These are phyloP conservation scores for Hydrochoerus hydrochaeris DNA, from an alignment of 2,113 vertebrate species.

Conservation along the genomic window DNA sequence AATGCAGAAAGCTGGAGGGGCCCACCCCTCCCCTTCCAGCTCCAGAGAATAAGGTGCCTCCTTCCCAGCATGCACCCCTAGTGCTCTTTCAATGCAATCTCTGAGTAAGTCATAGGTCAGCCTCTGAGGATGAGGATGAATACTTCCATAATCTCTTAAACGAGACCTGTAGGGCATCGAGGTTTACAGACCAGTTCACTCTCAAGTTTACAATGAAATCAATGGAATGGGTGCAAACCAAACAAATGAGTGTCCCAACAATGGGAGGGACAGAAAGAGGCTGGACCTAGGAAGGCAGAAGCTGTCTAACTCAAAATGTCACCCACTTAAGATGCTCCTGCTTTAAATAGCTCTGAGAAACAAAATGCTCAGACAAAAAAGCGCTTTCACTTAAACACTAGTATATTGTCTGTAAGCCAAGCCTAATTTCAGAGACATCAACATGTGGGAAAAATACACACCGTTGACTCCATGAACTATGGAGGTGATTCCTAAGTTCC, in stretches of 20 bases:
- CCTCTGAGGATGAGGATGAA: not conserved
- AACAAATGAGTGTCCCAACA: not conserved
- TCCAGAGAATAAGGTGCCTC: rapidly evolving
- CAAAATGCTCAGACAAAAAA: not conserved
- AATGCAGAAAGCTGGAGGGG: not conserved
- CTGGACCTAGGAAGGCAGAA: not conserved
- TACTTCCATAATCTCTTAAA: not conserved
- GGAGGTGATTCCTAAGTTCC: not conserved
- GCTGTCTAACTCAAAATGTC: not conserved
- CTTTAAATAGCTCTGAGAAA: not conserved
- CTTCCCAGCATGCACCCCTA: not conserved
- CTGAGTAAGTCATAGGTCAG: not conserved
- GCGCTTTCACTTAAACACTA: not conserved
- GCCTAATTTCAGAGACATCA: not conserved
- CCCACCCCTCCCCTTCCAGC: rapidly evolving
- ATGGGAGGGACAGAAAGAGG: not conserved
- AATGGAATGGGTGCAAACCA: not conserved
- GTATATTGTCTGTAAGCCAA: not conserved
- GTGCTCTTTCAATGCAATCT: not conserved
- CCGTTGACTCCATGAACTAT: not conserved
- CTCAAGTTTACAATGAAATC: not conserved
- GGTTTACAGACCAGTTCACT: not conserved
- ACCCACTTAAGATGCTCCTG: not conserved
- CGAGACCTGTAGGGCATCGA: not conserved
- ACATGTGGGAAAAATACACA: not conserved